Conservation (phyloP, 1,140 invertebrate species). For the Apocrypta bakeri region DNA sequence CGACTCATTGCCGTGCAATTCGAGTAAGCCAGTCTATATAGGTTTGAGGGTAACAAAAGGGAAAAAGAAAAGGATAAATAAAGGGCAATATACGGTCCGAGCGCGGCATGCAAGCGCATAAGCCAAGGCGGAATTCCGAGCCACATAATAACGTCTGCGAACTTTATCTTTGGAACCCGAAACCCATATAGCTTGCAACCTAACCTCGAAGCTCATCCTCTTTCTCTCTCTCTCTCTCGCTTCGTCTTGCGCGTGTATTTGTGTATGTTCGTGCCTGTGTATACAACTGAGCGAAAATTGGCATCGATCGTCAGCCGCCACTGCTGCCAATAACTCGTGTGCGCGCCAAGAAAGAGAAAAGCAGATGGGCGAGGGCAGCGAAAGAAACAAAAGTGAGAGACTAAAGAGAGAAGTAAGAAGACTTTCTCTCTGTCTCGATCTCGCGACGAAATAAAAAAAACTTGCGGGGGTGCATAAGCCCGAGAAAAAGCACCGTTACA, state of each 20-base stretch:
- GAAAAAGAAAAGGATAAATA: too few species aligned
- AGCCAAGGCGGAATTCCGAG: slow-evolving; percentile 8
- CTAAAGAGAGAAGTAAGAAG: background rate
- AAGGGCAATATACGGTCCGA: too few species aligned
- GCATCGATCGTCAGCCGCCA: slow-evolving; percentile 58
- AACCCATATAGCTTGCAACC: slow-evolving; percentile 8
- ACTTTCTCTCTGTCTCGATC: background rate
- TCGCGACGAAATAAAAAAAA: background rate
- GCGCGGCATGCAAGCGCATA: too few species aligned
- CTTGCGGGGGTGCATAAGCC: background rate
- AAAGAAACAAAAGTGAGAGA: slow-evolving; percentile 14
- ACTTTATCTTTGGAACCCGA: slow-evolving; percentile 6
- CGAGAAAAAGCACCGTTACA: background rate
- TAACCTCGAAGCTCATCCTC: slow-evolving; percentile 20
- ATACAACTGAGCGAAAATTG: slow-evolving; percentile 52
- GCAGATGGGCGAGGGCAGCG: background rate
- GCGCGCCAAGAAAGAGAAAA: slow-evolving; percentile 43
- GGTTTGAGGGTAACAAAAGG: too few species aligned
- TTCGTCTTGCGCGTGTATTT: background rate
- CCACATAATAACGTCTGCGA: slow-evolving; percentile 23
- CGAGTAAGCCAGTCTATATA: background rate
- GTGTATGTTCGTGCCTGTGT: background rate
- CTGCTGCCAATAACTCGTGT: slow-evolving; percentile 59
- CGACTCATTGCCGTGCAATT: background rate
- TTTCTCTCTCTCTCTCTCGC: background rate